Evolutionary conservation across 2,113 vertebrate genomes (phyloP), one percentile per base, ranked within the genome.

Genomic region (Hippolais icterina): DNA sequence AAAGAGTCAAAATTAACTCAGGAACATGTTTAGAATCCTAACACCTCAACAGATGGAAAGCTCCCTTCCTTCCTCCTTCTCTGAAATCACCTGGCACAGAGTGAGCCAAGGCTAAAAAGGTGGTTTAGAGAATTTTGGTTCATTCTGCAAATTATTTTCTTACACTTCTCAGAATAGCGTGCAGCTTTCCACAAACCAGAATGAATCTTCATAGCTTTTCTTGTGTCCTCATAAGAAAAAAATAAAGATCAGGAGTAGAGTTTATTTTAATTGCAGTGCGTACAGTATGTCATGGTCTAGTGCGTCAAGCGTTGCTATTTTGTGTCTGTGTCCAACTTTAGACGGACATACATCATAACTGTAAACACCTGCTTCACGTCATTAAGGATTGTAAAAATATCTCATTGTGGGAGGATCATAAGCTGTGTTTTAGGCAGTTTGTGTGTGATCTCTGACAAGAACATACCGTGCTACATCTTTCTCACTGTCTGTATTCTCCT

Each of bases 1-100:
- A 92, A 80, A 94, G 96, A 89, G 66, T 94, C 96, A 96, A 95
- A 95, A 92, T 97, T 96, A 96, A 92, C 88, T 97, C 91, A 89
- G 71, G 82, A 84, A 60, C 22, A 49, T 89, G 77, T 83, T 95
- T 94, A 93, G 89, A 87, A 96, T 96, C 74, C 88, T 91, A 75
- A 74, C 81, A 96, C 83, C 91, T 90, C 71, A 94, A 42, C 93
- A 85, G 90, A 96, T 96, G 74, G 92, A 92, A 93, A 96, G 56
- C 81, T 78, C 78, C 74, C 56, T 83, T 89, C 74, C 65, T 94
- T 91, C 78, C 53, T 94, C 54, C 88, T 72, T 35, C 72, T 87
- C 78, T 44, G 74, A 90, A 80, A 90, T 95, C 90, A 95, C 94
- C 92, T 95, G 90, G 87, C 92, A 93, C 89, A 66, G 86, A 96